Percentiles rank a stretch among this genome's conserved stretches.
Conservation (phyloP, 2,113 vertebrate genomes). For the Neomonachus schauinslandi region DNA sequence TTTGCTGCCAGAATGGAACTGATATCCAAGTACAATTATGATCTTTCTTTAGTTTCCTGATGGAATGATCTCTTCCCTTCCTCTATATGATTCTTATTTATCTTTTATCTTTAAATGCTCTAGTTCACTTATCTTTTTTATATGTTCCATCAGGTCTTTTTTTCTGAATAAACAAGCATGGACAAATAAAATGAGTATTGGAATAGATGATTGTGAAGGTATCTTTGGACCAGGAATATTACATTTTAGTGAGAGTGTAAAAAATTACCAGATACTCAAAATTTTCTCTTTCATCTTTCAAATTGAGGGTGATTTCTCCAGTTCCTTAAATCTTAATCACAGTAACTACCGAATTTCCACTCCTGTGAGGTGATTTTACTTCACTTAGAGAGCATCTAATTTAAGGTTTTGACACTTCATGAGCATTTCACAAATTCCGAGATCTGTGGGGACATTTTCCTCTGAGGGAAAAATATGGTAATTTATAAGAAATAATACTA, state of each 20-base stretch:
- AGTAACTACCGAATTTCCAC: background rate
- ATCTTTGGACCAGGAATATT: background rate
- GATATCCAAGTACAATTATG: background rate
- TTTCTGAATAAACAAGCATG: slow-evolving; percentile 3
- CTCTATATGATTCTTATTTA: background rate
- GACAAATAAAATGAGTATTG: background rate
- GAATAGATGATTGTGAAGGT: background rate
- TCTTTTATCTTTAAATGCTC: background rate
- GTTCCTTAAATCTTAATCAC: background rate
- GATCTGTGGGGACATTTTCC: background rate
- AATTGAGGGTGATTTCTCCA: background rate
- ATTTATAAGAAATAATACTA: background rate
- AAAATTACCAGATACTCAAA: background rate
- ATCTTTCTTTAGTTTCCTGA: background rate
- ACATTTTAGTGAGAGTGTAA: background rate
- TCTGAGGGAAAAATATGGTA: background rate
- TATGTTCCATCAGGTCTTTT: background rate
- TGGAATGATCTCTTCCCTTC: background rate
- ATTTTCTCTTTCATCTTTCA: background rate
- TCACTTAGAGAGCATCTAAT: background rate
- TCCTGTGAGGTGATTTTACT: background rate
- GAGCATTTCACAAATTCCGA: background rate
- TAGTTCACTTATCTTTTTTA: background rate
- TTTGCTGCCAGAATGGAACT: slow-evolving; percentile 25
- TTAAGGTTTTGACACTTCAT: background rate